phyloP scores from a whole-genome alignment of 2,113 vertebrate genomes.

The Donacobius atricapilla region DNA sequence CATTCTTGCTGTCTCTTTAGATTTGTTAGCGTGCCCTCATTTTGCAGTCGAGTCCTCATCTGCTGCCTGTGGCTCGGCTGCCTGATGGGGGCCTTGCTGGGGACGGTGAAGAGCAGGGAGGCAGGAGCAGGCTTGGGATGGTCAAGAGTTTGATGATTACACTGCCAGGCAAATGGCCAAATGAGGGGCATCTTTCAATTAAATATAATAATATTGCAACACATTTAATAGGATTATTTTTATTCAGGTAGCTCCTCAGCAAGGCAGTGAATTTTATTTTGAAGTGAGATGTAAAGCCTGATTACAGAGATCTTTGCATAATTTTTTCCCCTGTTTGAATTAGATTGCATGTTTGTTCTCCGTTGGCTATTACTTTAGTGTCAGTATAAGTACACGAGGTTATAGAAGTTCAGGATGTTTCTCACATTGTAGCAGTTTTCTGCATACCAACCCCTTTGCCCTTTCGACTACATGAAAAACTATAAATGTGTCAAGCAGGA shows the following conservation, averaged over 20 bases:
- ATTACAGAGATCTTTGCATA: neutral
- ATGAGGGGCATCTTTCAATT: neutral
- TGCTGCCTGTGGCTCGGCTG: neutral
- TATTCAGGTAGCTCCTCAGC: neutral
- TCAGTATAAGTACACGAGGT: neutral
- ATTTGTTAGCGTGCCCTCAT: neutral
- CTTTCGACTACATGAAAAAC: constrained; percentile 10
- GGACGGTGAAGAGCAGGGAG: neutral
- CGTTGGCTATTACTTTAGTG: neutral
- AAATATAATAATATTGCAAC: neutral
- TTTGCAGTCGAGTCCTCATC: neutral
- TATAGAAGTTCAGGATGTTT: constrained; percentile 11
- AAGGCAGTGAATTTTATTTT: neutral
- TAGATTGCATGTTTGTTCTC: neutral
- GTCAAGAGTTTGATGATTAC: neutral
- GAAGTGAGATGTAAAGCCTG: neutral
- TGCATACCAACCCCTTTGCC: constrained; percentile 15
- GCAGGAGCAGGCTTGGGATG: neutral
- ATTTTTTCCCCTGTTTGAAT: neutral
- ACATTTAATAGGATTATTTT: neutral
- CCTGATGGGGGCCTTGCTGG: neutral
- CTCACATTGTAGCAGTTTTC: constrained; percentile 33
- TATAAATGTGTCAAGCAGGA: constrained; percentile 24
- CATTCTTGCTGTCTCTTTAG: neutral
- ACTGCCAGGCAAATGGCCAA: neutral